Conservation (phyloP, 2,113 vertebrate species). For the Indri indri region DNA sequence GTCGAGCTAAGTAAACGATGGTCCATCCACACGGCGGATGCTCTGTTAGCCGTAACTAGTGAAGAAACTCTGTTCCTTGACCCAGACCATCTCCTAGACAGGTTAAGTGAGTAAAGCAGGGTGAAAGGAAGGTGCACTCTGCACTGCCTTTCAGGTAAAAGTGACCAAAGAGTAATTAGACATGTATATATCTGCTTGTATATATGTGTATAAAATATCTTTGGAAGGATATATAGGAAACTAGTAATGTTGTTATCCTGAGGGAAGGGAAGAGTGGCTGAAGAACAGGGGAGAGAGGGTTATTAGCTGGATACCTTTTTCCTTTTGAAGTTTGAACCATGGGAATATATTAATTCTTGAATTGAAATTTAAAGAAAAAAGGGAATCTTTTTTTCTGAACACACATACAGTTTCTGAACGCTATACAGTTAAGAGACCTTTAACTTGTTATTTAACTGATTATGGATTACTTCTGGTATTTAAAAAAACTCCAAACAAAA, state of each 20-base stretch:
- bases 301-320: neutral
- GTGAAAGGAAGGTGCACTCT: accelerated
- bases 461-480: neutral
- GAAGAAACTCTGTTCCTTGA: neutral
- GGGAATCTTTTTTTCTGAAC: neutral
- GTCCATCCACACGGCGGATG: accelerated
- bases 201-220: neutral
- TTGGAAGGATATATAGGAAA: neutral
- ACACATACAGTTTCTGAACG: neutral
- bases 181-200: accelerated
- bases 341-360: neutral
- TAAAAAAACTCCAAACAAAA: neutral
- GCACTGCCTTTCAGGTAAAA: neutral
- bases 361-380: neutral
- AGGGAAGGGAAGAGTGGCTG: neutral
- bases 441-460: neutral
- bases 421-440: neutral
- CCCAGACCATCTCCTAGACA: neutral
- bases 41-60: accelerated
- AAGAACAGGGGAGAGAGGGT: neutral
- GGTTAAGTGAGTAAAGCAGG: accelerated
- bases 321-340: neutral
- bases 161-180: accelerated
- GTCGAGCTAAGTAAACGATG: accelerated
- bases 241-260: neutral